Percentiles rank a stretch among this genome's conserved stretches.
phyloP scores from a whole-genome alignment of 2,113 vertebrate genomes.

The Azemiops feae region DNA sequence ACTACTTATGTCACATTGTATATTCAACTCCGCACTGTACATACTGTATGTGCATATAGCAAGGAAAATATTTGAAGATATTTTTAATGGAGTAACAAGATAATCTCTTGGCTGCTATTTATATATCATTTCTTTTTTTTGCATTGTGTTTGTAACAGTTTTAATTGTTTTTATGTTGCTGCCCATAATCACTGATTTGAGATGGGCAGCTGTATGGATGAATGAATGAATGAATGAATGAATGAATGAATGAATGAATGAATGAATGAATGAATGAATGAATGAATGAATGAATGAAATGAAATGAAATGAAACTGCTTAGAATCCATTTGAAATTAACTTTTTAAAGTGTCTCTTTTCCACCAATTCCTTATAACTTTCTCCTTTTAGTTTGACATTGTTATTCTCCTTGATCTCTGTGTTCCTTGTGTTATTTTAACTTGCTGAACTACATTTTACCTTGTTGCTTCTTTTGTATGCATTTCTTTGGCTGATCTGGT shows the following conservation, averaged over 20 bases:
- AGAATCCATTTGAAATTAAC: neutral
- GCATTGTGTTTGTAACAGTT: neutral
- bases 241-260: no score
- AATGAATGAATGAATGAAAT: no score
- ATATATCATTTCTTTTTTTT: neutral
- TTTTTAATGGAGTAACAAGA: conserved; percentile 16
- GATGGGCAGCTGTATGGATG: neutral
- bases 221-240: no score
- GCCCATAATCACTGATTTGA: neutral
- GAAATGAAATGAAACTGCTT: neutral
- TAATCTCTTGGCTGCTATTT: conserved; percentile 20
- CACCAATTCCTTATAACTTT: neutral
- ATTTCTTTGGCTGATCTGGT: neutral
- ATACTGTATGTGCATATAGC: neutral
- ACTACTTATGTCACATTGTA: neutral
- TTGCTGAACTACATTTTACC: neutral
- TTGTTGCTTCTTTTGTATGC: neutral
- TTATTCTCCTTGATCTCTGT: neutral
- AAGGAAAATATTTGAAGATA: neutral
- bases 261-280: no score
- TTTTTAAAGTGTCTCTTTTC: neutral
- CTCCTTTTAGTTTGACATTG: neutral
- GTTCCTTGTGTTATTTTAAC: neutral
- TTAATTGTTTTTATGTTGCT: neutral
- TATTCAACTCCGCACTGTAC: neutral